Percentiles rank a stretch among this genome's conserved stretches.
phyloP scores from a whole-genome alignment of 2,113 vertebrate species.

The Cranoglanis bouderius region DNA sequence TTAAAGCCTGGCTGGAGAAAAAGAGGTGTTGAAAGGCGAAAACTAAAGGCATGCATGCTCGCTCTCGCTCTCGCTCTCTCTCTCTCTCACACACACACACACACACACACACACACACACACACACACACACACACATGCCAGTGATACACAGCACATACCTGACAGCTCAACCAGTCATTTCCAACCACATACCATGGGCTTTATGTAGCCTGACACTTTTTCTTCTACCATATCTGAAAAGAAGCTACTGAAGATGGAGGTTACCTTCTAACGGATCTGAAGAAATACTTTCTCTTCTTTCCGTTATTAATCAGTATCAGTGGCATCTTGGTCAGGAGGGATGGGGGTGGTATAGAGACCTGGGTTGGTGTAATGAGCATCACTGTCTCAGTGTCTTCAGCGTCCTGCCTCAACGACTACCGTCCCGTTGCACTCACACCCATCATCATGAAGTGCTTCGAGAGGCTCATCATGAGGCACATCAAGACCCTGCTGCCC shows the following conservation, averaged over 20 bases:
- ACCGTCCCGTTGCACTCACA: too few relatives aligned
- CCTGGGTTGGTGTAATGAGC: background rate
- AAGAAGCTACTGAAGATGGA: background rate
- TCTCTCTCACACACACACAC: background rate
- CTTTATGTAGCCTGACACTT: background rate
- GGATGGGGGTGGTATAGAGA: background rate
- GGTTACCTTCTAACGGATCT: background rate
- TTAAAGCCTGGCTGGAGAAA: slow-evolving; percentile 25
- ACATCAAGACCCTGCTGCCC: too few relatives aligned
- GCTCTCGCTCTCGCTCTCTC: background rate
- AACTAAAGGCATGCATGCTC: background rate
- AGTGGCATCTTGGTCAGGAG: background rate
- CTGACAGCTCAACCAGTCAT: slow-evolving; percentile 20
- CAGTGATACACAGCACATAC: slow-evolving; percentile 16
- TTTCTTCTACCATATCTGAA: background rate
- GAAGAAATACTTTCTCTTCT: background rate
- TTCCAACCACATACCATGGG: background rate
- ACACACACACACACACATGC: slow-evolving; percentile 9
- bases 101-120: background rate
- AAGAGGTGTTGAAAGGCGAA: slow-evolving; percentile 16
- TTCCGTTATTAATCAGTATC: background rate
- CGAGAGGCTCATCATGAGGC: too few relatives aligned
- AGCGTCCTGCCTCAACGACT: too few relatives aligned
- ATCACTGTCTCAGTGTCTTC: background rate
- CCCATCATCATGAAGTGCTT: too few relatives aligned